These are phyloP conservation scores for Piliocolobus tephrosceles DNA, from an alignment of 2,113 vertebrate species.

Conservation along the genomic window DNA sequence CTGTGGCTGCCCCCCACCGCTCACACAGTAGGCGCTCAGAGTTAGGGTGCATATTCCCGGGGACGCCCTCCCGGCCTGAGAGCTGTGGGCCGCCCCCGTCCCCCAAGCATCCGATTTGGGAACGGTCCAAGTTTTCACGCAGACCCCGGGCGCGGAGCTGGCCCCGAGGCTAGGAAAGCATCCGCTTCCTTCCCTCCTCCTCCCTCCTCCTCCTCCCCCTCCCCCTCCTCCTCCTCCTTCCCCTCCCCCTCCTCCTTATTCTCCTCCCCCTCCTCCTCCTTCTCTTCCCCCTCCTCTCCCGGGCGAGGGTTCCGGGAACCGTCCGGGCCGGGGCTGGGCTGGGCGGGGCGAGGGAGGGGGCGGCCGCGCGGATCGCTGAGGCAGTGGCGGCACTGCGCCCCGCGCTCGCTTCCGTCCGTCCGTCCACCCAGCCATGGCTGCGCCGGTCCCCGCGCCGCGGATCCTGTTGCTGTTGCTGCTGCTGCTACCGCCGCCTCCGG, in stretches of 20 bases:
- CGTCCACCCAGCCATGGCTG: slow-evolving; percentile 15
- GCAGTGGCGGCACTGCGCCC: fast-evolving
- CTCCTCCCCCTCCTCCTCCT: background rate
- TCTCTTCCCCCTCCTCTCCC: background rate
- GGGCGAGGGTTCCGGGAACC: slow-evolving; percentile 67
- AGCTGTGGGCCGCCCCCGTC: background rate
- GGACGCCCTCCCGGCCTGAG: too few relatives aligned
- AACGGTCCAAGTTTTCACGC: background rate
- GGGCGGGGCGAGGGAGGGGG: slow-evolving; percentile 21
- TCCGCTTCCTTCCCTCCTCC: background rate
- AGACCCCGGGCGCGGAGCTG: background rate
- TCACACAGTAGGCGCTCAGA: background rate
- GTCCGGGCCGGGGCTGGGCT: slow-evolving; percentile 45
- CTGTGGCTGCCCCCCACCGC: too few relatives aligned
- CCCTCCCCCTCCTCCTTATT: fast-evolving
- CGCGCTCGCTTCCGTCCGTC: background rate
- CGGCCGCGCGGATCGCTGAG: background rate
- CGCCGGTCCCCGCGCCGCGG: background rate
- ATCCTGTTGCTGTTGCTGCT: slow-evolving; percentile 15
- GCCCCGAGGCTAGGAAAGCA: background rate
- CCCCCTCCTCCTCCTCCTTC: fast-evolving
- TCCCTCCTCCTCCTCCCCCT: fast-evolving
- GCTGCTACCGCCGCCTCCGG: slow-evolving; percentile 45
- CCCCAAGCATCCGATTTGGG: background rate
- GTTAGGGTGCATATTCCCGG: background rate